Percentiles rank a stretch among this genome's conserved stretches.
Conservation (phyloP, 2,888 invertebrate species). For the Archips crataeganus region DNA sequence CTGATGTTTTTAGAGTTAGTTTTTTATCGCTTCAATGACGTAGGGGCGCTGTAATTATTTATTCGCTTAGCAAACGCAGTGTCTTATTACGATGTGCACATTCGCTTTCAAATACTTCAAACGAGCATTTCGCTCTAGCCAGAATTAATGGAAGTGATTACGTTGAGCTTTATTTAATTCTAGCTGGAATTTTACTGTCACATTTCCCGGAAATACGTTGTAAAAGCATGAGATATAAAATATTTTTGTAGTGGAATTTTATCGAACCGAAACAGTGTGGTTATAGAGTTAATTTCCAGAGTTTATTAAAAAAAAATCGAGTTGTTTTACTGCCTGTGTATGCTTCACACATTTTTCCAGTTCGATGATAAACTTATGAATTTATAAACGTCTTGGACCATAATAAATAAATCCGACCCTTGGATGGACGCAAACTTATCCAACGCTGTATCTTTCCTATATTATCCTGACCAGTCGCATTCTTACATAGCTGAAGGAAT, state of each 20-base stretch:
- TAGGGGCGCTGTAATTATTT: constrained; percentile 67
- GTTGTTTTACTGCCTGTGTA: neutral
- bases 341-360: constrained; percentile 22
- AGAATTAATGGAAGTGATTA: constrained; percentile 35
- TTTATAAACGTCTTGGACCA: neutral
- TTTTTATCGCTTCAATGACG: constrained; percentile 64
- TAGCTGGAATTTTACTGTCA: constrained; percentile 42
- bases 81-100: constrained; percentile 47
- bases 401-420: neutral
- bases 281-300: neutral
- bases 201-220: constrained; percentile 41
- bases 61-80: constrained; percentile 62
- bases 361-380: constrained; percentile 4
- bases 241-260: constrained; percentile 19
- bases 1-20: constrained; percentile 69
- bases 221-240: constrained; percentile 44
- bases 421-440: neutral
- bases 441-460: neutral
- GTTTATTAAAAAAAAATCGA: neutral
- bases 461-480: constrained; percentile 5
- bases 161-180: constrained; percentile 39
- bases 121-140: constrained; percentile 17
- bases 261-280: constrained; percentile 33
- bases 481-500: neutral
- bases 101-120: constrained; percentile 41